These are phyloP conservation scores for Orthosia incerta DNA, from an alignment of 2,888 invertebrate species.

Conservation along the genomic window DNA sequence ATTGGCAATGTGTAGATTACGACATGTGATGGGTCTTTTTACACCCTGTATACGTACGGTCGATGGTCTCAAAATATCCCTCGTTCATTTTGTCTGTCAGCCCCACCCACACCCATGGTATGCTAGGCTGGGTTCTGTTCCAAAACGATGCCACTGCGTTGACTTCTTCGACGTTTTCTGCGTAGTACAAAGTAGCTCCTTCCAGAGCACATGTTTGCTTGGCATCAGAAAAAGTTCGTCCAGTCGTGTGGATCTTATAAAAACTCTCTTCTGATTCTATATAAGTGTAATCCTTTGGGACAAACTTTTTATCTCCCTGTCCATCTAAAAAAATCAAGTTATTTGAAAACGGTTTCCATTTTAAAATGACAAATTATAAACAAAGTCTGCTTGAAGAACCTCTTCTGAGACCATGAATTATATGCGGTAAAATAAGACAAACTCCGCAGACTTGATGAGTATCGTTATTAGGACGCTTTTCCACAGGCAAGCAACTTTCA, in stretches of 20 bases:
- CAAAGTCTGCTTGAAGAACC: too few relatives aligned
- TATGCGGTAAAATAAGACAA: too few relatives aligned
- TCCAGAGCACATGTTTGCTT: not conserved
- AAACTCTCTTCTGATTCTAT: slow-evolving; percentile 13
- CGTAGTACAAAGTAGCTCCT: slow-evolving; percentile 12
- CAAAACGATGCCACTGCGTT: slow-evolving; percentile 16
- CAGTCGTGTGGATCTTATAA: slow-evolving; percentile 20
- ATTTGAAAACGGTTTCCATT: too few relatives aligned
- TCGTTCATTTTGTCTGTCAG: slow-evolving; percentile 6
- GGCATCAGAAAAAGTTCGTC: not conserved
- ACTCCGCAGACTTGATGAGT: too few relatives aligned
- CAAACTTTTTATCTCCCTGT: not conserved
- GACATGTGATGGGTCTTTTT: too few relatives aligned
- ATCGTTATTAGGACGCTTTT: too few relatives aligned
- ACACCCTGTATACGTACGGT: slow-evolving; percentile 6
- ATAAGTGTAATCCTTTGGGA: slow-evolving; percentile 68
- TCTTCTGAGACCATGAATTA: too few relatives aligned
- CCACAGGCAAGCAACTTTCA: too few relatives aligned
- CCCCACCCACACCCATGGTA: slow-evolving; percentile 13
- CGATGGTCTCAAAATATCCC: slow-evolving; percentile 20
- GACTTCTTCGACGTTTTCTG: slow-evolving; percentile 4
- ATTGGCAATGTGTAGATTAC: too few relatives aligned
- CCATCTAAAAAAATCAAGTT: not conserved
- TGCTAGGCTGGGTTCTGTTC: slow-evolving; percentile 20
- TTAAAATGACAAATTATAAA: too few relatives aligned